Base-by-base conservation (phyloP, 1,140 invertebrate genomes). In the Lasioglossum baleicum region DNA sequence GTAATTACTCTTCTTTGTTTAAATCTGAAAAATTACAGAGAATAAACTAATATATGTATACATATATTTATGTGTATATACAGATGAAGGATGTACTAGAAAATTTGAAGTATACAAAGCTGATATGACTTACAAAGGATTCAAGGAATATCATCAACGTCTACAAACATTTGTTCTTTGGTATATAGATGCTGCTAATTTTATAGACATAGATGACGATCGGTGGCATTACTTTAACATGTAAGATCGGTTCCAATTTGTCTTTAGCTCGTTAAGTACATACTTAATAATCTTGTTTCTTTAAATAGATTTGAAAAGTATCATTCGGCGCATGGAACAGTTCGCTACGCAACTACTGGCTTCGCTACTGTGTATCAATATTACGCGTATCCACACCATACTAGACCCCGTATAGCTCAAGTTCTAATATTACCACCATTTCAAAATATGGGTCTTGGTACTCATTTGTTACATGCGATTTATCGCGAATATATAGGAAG, bases 311-410 rank as follows among this genome's bases (percentile, higher is more conserved):
- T 96, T 93, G 97, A 98, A 92, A 97, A 96, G 88, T 97, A 96
- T 88, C 93, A 94, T 80, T 93, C 93, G 44, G 92, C 93, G 63
- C 94, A 96, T 88, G 96, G 96, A 17, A 88, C 92, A 8, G 83
- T 89, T 17, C 93, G 94, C n/a, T 98, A 97, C 89, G 96, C 96
- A 51, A 95, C 97, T 74, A 95, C 96, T 81, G 98, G 97, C 15
- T 99, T 98, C 92, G 95, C 96, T 51, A 98, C 98, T 0, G 96
- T 98, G 31, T 99, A 99, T 94, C 96, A 97, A 84, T 99, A 98
- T 92, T 99, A 98, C 91, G 97, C 97, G 1, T 99, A 99, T 93
- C 98, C 98, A 0, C 93, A 95, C 63, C 96, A 97, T 89, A 96
- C 95, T 63, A 94, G 98, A 53, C 98, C 98, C 11, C 94, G 98